These are phyloP conservation scores for Argyresthia goedartella DNA, from an alignment of 2,888 invertebrate species.

Conservation along the genomic window DNA sequence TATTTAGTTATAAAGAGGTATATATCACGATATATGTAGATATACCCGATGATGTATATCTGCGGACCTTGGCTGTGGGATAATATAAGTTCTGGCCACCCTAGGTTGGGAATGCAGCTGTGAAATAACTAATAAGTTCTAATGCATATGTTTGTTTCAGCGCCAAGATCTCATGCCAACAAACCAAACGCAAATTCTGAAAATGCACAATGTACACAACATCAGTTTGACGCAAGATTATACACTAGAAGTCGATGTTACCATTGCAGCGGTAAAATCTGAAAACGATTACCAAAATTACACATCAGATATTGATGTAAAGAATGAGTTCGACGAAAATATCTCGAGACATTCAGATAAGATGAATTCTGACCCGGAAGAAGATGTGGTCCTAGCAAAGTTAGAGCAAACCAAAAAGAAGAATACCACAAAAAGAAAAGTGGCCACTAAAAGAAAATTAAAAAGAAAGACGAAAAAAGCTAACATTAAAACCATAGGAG, in stretches of 20 bases:
- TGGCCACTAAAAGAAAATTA: constrained; percentile 13
- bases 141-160: neutral
- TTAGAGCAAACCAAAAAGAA: constrained; percentile 15
- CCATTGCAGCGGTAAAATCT: neutral
- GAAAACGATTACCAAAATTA: neutral
- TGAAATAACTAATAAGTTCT: neutral
- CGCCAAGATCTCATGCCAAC: neutral
- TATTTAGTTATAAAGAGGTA: too few species aligned
- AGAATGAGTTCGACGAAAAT: constrained; percentile 5
- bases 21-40: too few species aligned
- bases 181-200: neutral
- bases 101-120: neutral
- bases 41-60: too few species aligned
- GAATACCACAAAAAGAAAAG: constrained; percentile 16
- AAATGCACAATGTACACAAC: neutral
- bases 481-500: neutral
- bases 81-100: too few species aligned
- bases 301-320: neutral
- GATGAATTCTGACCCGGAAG: constrained; percentile 18
- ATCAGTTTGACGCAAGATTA: neutral
- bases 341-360: constrained; percentile 3
- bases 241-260: neutral
- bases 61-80: too few species aligned
- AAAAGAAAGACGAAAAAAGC: constrained; percentile 9
- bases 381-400: constrained; percentile 18